Conservation (phyloP, 2,113 vertebrate species). For the Strigops habroptila region DNA sequence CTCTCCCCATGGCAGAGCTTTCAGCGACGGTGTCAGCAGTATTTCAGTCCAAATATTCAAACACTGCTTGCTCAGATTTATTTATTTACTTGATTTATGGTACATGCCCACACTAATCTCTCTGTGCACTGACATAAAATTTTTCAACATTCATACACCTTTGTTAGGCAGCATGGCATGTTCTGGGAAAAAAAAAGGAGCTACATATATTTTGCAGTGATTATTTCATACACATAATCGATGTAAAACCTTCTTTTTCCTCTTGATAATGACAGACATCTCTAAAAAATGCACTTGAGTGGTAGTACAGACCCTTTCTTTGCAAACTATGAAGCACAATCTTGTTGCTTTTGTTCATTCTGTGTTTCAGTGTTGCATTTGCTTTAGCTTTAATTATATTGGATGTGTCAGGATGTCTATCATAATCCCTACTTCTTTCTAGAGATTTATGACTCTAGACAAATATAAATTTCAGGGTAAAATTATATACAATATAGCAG, state of each 20-base stretch:
- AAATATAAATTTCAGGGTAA: neutral
- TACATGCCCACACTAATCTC: conserved; percentile 15
- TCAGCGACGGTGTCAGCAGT: neutral
- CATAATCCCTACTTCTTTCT: neutral
- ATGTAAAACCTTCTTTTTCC: neutral
- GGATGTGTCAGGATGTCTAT: neutral
- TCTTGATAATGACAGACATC: neutral
- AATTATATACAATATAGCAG: neutral
- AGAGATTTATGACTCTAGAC: neutral
- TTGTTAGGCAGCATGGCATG: neutral
- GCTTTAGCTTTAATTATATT: conserved; percentile 25
- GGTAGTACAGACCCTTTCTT: neutral
- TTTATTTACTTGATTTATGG: conserved; percentile 45
- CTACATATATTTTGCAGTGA: neutral
- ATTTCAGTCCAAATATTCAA: conserved; percentile 38
- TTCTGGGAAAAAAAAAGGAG: neutral
- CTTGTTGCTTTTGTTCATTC: neutral
- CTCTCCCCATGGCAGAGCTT: neutral
- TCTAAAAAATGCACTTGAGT: neutral
- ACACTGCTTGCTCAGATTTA: conserved; percentile 36
- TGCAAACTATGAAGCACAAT: neutral
- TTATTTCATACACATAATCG: conserved; percentile 1
- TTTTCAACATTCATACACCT: conserved; percentile 11
- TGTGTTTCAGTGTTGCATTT: neutral
- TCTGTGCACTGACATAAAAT: neutral